Evolutionary conservation across 2,797 vertebrate genomes (phyloP), one percentile per base, ranked within the genome.

Genomic region (Pangasius larnaudii): DNA sequence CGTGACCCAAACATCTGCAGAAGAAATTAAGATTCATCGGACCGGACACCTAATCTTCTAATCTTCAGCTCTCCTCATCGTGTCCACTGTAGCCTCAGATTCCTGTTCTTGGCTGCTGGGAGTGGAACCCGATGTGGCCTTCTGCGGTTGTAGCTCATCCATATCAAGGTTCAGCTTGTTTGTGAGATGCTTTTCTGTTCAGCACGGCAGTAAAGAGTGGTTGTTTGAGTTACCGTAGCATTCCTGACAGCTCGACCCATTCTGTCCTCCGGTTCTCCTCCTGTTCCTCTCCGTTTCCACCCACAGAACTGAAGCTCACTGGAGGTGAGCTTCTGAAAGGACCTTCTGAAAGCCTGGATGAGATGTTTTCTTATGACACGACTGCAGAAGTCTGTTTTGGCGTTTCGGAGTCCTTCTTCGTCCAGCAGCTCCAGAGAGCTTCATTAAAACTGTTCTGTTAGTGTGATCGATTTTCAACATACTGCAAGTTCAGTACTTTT

Each of bases 401-500:
- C 22, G 42, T 49, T 75, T n/a, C 3, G 0, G 46, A 51, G 24
- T 74, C 14, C 27, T 65, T 0, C 39, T 42, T 71, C 16, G 6
- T 63, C 65, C 63, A 14, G 63, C 63, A 5, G 1, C 33, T 72
- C 36, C 39, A 30, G 74, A 30, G 42, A 18, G 42, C 74, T 14
- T 30, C 27, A 30, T 77, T 77, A 30, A 16, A 49, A 8, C 27
- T 7, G 42, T 16, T 5, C 46, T 30, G 74, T 46, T 24, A 51
- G 46, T n/a, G 46, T 46, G 72, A 75, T 49, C 49, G 56, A 59
- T 81, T 61, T 19, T 13, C 16, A 16, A 58, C 58, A n/a, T 16
- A 46, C 49, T 65, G 39, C 80, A 42, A 7, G 80, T n/a, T 7
- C 80, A n/a, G 80, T 46, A 33, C 22, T 65, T 61, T 83, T 83